Conservation (phyloP, 2,888 invertebrate genomes). For the Tribolium freemani region DNA sequence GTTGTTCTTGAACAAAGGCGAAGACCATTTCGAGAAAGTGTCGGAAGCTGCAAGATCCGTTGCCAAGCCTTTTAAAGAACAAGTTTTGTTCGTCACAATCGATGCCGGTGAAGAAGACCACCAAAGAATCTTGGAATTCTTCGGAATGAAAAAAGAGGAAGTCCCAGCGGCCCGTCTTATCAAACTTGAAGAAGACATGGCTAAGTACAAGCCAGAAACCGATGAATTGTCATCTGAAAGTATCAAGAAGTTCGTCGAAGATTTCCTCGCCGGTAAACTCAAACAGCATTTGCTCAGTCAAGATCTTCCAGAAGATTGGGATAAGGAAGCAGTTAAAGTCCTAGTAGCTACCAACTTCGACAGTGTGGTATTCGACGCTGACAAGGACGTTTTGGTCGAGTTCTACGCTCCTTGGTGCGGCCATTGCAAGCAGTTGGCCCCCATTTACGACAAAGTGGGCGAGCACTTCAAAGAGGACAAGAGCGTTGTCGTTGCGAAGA, state of each 20-base stretch:
- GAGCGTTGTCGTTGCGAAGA: constrained; percentile 94
- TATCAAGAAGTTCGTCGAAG: constrained; percentile 85
- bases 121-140: constrained; percentile 98
- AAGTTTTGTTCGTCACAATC: constrained; percentile 95
- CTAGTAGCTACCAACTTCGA: constrained; percentile 97
- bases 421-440: constrained; percentile 97
- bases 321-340: constrained; percentile 91
- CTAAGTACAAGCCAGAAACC: constrained; percentile 93
- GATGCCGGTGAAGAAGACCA: constrained; percentile 97
- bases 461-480: constrained; percentile 91
- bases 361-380: constrained; percentile 87
- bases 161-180: constrained; percentile 93
- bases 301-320: constrained; percentile 97
- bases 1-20: constrained; percentile 93
- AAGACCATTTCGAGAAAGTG: constrained; percentile 85
- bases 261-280: constrained; percentile 91
- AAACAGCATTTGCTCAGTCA: constrained; percentile 96
- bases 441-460: constrained; percentile 90
- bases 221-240: constrained; percentile 79
- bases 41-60: constrained; percentile 84
- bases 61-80: constrained; percentile 92
- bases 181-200: constrained; percentile 96
- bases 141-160: constrained; percentile 92
- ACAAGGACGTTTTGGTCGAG: constrained; percentile 96
- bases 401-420: constrained; percentile 99